A percentile compares a stretch with the other conserved stretches of the same genome.
Evolutionary conservation across 2,888 invertebrate species (phyloP).

Genomic region (Epiperipatus broadwayi): DNA sequence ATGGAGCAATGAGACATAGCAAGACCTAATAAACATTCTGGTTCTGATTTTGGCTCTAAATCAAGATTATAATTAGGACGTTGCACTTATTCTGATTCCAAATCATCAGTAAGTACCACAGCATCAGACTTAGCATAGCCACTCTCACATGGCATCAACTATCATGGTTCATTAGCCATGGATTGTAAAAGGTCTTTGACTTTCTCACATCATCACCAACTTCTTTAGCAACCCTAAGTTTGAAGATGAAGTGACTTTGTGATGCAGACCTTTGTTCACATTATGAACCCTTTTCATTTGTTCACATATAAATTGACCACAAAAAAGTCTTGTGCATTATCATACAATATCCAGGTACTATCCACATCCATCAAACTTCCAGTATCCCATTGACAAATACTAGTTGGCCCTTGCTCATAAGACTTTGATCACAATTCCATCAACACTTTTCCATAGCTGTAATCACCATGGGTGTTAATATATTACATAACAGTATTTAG

Average conservation of each 20-base stretch:
- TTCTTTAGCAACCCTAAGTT: constrained; percentile 24
- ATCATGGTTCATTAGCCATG: constrained; percentile 37
- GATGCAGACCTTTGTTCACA: too few species aligned
- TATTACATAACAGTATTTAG: constrained; percentile 18
- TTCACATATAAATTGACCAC: too few species aligned
- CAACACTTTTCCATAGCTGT: constrained; percentile 17
- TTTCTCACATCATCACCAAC: constrained; percentile 29
- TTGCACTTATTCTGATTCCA: constrained; percentile 23
- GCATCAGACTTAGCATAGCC: constrained; percentile 19
- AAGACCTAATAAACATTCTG: not conserved
- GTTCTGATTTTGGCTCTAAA: not conserved
- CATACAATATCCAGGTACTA: too few species aligned
- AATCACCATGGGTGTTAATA: constrained; percentile 23
- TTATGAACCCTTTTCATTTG: too few species aligned
- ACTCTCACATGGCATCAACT: constrained; percentile 19
- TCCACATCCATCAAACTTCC: too few species aligned
- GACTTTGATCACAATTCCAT: too few species aligned
- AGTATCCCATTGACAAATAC: too few species aligned
- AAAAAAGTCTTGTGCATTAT: too few species aligned
- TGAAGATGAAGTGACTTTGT: not conserved
- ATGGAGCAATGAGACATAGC: constrained; percentile 24
- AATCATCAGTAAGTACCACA: constrained; percentile 28
- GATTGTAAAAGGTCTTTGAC: constrained; percentile 49
- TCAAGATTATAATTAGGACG: constrained; percentile 21
- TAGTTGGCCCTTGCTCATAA: too few species aligned